Evolutionary conservation across 2,888 invertebrate genomes (phyloP).

Genomic region (Seira sanloemensis): DNA sequence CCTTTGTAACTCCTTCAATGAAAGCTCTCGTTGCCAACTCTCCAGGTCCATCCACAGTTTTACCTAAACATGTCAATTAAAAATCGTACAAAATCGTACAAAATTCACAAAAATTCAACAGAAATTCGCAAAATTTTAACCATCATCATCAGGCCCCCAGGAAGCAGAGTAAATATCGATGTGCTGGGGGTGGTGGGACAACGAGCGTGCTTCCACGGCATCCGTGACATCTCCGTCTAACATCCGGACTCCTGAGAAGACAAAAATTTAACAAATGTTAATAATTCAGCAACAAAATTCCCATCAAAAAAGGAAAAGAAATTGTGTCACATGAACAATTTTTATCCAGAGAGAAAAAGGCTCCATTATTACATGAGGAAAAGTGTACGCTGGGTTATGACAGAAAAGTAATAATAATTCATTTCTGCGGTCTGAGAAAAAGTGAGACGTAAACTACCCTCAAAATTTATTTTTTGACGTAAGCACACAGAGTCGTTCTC

Average conservation of each 20-base stretch:
- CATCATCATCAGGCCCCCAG: constrained; percentile 90
- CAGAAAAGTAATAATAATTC: too few relatives aligned
- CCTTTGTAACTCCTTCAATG: constrained; percentile 95
- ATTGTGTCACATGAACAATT: too few relatives aligned
- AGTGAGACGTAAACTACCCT: too few relatives aligned
- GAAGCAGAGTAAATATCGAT: constrained; percentile 99
- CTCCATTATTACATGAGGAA: too few relatives aligned
- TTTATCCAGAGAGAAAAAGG: too few relatives aligned
- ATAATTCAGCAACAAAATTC: background rate
- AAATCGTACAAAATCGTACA: constrained; percentile 81
- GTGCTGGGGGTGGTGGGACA: constrained; percentile 95
- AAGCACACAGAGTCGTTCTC: too few relatives aligned
- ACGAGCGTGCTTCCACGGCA: constrained; percentile 96
- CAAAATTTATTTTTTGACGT: too few relatives aligned
- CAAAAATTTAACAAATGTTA: background rate
- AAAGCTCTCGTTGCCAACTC: constrained; percentile 96
- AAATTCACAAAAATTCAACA: background rate
- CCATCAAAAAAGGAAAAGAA: too few relatives aligned
- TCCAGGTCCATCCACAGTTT: constrained; percentile 98
- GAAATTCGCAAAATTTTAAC: too few relatives aligned
- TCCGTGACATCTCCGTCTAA: constrained; percentile 99
- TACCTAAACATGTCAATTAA: too few relatives aligned
- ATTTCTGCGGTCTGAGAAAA: too few relatives aligned
- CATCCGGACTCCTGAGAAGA: constrained; percentile 92
- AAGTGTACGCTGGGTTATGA: too few relatives aligned